Evolutionary conservation across 2,113 vertebrate genomes (phyloP).

Genomic region (Piaya cayana): DNA sequence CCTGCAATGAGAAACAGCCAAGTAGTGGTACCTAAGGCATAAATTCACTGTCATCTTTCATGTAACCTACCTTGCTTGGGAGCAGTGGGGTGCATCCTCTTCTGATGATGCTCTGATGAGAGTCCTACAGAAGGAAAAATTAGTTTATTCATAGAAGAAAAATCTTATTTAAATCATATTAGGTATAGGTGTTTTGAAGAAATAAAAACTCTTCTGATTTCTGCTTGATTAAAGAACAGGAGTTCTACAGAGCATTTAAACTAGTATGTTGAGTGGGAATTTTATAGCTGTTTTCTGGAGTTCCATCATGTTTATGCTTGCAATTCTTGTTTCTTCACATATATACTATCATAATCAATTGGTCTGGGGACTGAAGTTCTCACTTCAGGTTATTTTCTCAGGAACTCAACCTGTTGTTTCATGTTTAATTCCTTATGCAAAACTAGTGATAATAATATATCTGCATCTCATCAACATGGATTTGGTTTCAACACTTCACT

Average conservation of each 20-base stretch:
- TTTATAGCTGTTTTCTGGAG: not conserved
- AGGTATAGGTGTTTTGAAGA: not conserved
- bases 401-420: not conserved
- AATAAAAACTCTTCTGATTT: not conserved
- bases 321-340: not conserved
- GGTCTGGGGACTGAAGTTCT: not conserved
- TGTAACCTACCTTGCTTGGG: not conserved
- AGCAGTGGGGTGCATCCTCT: not conserved
- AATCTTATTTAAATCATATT: not conserved
- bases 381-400: conserved; percentile 5
- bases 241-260: not conserved
- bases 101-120: not conserved
- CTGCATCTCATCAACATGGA: not conserved
- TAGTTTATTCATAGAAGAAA: not conserved
- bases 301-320: not conserved
- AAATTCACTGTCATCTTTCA: not conserved
- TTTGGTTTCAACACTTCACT: not conserved
- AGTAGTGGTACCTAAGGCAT: not conserved
- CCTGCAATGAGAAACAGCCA: not conserved
- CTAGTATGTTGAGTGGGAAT: not conserved
- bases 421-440: not conserved
- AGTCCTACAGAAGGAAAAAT: not conserved
- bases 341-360: not conserved
- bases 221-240: not conserved
- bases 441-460: not conserved